Percentiles rank a stretch among this genome's conserved stretches.
phyloP scores from a whole-genome alignment of 1,140 invertebrate species.

The Drosophila ohnishii region DNA sequence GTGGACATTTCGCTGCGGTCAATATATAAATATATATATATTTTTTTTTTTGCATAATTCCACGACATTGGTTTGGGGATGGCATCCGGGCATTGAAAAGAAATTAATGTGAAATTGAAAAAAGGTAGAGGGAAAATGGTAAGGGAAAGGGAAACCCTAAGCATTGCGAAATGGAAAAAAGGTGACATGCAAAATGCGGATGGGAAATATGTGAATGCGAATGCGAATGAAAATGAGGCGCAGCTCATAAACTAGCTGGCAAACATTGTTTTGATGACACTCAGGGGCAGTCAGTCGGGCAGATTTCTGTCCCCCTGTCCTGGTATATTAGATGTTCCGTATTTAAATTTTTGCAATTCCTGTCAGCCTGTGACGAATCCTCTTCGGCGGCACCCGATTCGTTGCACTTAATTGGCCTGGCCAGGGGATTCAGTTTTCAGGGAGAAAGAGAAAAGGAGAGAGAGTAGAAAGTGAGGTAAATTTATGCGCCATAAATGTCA shows the following conservation, averaged over 20 bases:
- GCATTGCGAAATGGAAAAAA: constrained; percentile 32
- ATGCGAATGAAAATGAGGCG: constrained; percentile 49
- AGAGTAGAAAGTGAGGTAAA: constrained; percentile 65
- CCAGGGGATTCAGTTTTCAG: constrained; percentile 5
- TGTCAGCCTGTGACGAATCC: constrained; percentile 67
- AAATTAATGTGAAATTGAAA: constrained; percentile 81
- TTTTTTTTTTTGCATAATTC: constrained; percentile 48
- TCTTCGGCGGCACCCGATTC: constrained; percentile 44
- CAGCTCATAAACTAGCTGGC: constrained; percentile 77
- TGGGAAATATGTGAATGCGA: constrained; percentile 43
- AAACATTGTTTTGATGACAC: constrained; percentile 81
- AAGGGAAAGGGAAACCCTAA: neutral
- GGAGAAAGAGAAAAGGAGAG: constrained; percentile 22
- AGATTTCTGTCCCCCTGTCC: constrained; percentile 17
- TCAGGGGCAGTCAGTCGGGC: constrained; percentile 59
- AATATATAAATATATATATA: constrained; percentile 16
- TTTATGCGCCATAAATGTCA: constrained; percentile 79
- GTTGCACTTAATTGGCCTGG: constrained; percentile 71
- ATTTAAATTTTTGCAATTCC: constrained; percentile 76
- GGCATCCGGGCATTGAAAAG: constrained; percentile 57
- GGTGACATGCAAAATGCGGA: constrained; percentile 50
- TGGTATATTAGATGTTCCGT: constrained; percentile 33
- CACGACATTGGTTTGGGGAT: neutral
- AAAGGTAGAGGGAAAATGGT: constrained; percentile 28
- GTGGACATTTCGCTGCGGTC: constrained; percentile 66